phyloP scores from a whole-genome alignment of 1,140 invertebrate genomes.

The Protaetia brevitarsis region DNA sequence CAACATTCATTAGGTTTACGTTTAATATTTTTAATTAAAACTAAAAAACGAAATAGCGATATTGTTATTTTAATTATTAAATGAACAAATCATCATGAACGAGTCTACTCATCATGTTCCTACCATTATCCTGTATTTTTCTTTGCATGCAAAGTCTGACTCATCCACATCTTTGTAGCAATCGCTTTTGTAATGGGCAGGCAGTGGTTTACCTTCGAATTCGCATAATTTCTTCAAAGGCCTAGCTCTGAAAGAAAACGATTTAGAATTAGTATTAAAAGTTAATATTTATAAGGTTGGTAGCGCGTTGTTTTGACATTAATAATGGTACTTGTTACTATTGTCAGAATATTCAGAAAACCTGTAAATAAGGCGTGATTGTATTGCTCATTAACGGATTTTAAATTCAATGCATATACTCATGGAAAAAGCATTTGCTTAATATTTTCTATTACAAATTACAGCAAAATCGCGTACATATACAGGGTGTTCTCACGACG shows the following conservation, averaged over 20 bases:
- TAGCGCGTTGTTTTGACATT: too few species aligned
- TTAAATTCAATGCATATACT: too few species aligned
- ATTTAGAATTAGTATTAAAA: neutral
- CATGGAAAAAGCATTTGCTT: too few species aligned
- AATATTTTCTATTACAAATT: too few species aligned
- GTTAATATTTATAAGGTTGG: too few species aligned
- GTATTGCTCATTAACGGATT: too few species aligned
- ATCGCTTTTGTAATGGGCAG: slow-evolving; percentile 73
- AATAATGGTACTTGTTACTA: too few species aligned
- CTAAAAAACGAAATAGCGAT: neutral
- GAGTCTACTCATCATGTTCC: slow-evolving; percentile 36
- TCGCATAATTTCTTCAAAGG: slow-evolving; percentile 73
- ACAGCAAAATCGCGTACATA: too few species aligned
- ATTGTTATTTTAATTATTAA: slow-evolving; percentile 19
- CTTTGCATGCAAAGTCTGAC: slow-evolving; percentile 76
- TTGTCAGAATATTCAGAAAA: too few species aligned
- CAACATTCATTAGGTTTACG: slow-evolving; percentile 28
- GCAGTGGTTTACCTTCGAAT: slow-evolving; percentile 67
- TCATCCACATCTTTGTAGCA: slow-evolving; percentile 82
- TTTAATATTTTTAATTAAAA: slow-evolving; percentile 26
- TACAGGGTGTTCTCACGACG: too few species aligned
- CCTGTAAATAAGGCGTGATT: too few species aligned
- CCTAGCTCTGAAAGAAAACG: slow-evolving; percentile 52
- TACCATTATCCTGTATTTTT: slow-evolving; percentile 81
- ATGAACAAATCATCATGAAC: slow-evolving; percentile 10